These are phyloP conservation scores for Vanessa atalanta DNA, from an alignment of 1,140 invertebrate species.

Conservation along the genomic window DNA sequence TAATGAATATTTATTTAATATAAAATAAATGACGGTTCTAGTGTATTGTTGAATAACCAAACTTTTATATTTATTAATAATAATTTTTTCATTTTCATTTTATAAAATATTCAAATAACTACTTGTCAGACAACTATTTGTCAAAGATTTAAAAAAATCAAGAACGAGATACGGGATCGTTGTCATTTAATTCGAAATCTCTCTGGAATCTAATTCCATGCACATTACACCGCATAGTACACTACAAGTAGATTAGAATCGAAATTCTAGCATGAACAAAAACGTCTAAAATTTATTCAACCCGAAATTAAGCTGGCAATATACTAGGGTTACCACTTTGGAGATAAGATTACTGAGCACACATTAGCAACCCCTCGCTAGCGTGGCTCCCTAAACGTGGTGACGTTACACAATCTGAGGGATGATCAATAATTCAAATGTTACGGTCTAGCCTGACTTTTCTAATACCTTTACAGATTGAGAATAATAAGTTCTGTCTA, in stretches of 20 bases:
- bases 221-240: background rate
- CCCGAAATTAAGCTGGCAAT: conserved; percentile 1
- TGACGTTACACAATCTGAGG: conserved; percentile 2
- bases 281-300: conserved; percentile 3
- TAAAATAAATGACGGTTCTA: no score
- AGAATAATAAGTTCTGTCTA: background rate
- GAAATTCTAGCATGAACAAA: background rate
- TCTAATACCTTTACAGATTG: background rate
- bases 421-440: conserved; percentile 9
- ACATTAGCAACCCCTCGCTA: conserved; percentile 6
- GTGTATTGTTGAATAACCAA: no score
- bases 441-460: background rate
- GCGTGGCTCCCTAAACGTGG: conserved; percentile 4
- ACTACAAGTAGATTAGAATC: background rate
- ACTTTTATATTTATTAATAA: no score
- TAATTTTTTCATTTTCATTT: no score
- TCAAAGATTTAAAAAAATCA: no score
- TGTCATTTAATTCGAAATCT: background rate
- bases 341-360: conserved; percentile 3
- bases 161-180: background rate
- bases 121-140: no score
- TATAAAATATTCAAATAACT: no score
- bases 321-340: background rate
- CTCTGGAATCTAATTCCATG: background rate
- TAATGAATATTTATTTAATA: no score